Evolutionary conservation across 1,140 invertebrate species (phyloP).

Genomic region (Marisa cornuarietis): DNA sequence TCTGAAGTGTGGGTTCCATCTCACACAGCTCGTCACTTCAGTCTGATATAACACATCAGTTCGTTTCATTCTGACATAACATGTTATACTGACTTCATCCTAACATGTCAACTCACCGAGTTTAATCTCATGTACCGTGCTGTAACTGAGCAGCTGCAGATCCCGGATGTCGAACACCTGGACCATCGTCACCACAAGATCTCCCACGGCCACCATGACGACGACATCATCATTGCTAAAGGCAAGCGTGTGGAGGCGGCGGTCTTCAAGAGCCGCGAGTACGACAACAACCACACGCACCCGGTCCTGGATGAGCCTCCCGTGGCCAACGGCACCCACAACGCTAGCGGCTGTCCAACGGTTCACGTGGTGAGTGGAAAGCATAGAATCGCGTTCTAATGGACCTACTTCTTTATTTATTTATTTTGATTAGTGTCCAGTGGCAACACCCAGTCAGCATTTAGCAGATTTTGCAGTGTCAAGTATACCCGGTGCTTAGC

Average conservation of each 20-base stretch:
- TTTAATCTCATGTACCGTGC: no score
- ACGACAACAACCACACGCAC: conserved; percentile 13
- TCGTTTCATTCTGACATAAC: no score
- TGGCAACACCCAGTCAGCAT: not conserved
- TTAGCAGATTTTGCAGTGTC: no score
- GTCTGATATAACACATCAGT: no score
- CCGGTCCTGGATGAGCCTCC: conserved; percentile 7
- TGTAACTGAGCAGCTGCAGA: no score
- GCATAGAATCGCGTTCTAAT: not conserved
- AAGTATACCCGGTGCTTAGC: no score
- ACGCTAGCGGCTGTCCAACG: not conserved
- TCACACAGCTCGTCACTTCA: no score
- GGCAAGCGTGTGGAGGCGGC: not conserved
- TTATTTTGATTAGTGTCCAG: not conserved
- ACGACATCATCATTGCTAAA: conserved; percentile 1
- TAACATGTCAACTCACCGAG: no score
- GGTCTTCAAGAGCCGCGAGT: not conserved
- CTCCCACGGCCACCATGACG: not conserved
- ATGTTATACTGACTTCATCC: no score
- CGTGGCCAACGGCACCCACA: not conserved
- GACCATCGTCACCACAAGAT: not conserved
- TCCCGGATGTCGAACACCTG: no score
- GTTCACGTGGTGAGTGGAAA: not conserved
- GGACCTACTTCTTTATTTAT: not conserved
- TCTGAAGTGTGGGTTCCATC: no score